Percentiles rank a stretch among this genome's conserved stretches.
Conservation (phyloP, 2,113 vertebrate genomes). For the Tauraco erythrolophus region DNA sequence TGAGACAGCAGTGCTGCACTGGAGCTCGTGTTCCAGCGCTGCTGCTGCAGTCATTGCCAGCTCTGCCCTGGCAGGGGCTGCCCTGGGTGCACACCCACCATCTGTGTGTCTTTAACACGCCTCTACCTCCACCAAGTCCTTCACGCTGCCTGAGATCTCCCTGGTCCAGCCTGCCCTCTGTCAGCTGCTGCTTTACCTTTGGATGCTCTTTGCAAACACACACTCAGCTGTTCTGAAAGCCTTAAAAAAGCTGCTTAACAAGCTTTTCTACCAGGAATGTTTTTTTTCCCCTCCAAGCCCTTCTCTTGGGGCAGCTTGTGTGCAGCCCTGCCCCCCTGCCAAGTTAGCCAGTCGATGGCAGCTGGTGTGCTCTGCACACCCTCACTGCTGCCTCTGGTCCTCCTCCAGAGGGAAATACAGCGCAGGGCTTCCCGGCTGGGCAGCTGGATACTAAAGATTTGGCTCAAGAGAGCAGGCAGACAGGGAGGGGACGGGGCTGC, state of each 20-base stretch:
- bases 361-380: neutral
- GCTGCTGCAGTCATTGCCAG: neutral
- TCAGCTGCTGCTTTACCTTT: neutral
- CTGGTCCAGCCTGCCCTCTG: neutral
- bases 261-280: neutral
- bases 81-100: accelerated
- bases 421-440: neutral
- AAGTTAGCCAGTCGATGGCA: neutral
- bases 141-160: accelerated
- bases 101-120: accelerated
- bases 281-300: neutral
- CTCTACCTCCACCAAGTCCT: accelerated
- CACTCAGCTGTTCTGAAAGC: neutral
- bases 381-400: neutral
- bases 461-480: neutral
- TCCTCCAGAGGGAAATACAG: neutral
- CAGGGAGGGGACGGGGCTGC: neutral
- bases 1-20: neutral
- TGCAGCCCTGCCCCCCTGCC: neutral
- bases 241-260: neutral
- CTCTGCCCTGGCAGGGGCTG: neutral
- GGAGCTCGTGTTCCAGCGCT: neutral
- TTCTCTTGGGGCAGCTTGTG: neutral
- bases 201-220: neutral
- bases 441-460: neutral